Evolutionary conservation across 37 sponge, comb jelly and placozoan species (phyloP).

Genomic region (Halichondria panicea): DNA sequence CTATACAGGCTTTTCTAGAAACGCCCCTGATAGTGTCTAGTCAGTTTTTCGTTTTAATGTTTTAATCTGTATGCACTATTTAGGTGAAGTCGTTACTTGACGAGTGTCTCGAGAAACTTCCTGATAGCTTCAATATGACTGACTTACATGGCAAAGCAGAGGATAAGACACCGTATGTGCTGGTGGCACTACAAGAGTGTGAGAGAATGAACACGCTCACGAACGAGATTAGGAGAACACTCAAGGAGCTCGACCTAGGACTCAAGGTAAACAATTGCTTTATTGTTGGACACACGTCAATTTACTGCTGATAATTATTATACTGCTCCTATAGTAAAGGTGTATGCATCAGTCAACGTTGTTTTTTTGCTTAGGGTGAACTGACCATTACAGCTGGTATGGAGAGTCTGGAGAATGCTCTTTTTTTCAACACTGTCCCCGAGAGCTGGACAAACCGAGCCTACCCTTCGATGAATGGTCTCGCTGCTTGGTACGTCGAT

Average conservation of each 20-base stretch:
- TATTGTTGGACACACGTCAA: too few species aligned
- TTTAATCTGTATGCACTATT: neutral
- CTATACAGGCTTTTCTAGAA: too few species aligned
- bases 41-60: too few species aligned
- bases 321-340: too few species aligned
- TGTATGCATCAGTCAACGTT: too few species aligned
- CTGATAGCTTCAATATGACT: constrained; percentile 89
- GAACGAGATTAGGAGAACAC: constrained; percentile 85
- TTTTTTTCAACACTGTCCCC: constrained; percentile 91
- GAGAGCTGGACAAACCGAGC: constrained; percentile 91
- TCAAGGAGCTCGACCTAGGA: constrained; percentile 97
- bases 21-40: too few species aligned
- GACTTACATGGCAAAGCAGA: constrained; percentile 88
- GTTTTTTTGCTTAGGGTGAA: too few species aligned
- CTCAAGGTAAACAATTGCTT: constrained; percentile 95
- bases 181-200: constrained; percentile 99
- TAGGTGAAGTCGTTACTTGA: constrained; percentile 90
- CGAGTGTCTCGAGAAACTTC: constrained; percentile 92
- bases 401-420: constrained; percentile 90
- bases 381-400: constrained; percentile 97
- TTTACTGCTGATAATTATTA: too few species aligned
- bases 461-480: constrained; percentile 89
- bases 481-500: constrained; percentile 91
- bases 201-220: constrained; percentile 98
- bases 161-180: constrained; percentile 94